Percentiles rank a stretch among this genome's conserved stretches.
Conservation (phyloP, 1,140 invertebrate species). For the Zaprionus nigranus region DNA sequence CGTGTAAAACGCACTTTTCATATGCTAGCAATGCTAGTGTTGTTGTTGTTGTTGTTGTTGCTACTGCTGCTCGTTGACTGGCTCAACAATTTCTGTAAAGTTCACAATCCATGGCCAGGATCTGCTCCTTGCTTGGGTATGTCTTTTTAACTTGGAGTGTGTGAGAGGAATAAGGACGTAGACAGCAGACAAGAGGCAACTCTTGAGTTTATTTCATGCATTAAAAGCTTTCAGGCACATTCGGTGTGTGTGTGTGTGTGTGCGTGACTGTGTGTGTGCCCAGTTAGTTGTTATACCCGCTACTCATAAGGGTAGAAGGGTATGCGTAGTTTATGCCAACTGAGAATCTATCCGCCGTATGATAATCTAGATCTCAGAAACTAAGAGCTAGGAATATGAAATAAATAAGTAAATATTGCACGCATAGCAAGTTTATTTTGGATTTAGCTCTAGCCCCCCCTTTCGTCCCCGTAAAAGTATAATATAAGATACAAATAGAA, state of each 20-base stretch:
- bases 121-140: conserved; percentile 10
- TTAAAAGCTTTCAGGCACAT: conserved; percentile 67
- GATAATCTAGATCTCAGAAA: too few species aligned
- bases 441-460: too few species aligned
- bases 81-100: conserved; percentile 71
- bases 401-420: too few species aligned
- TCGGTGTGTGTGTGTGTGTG: not conserved
- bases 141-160: conserved; percentile 26
- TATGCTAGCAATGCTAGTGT: conserved; percentile 1
- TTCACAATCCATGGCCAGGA: conserved; percentile 62
- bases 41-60: conserved; percentile 7
- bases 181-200: conserved; percentile 36
- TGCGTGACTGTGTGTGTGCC: not conserved
- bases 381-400: too few species aligned
- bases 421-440: too few species aligned
- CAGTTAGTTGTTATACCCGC: not conserved
- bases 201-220: conserved; percentile 65
- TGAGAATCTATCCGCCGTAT: too few species aligned
- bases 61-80: conserved; percentile 17
- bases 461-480: too few species aligned
- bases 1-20: conserved; percentile 56
- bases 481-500: too few species aligned
- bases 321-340: too few species aligned
- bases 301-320: too few species aligned
- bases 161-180: conserved; percentile 32